Evolutionary conservation across 2,797 vertebrate species (phyloP), one percentile per base, ranked within the genome.

Genomic region (Argyrosomus regius): DNA sequence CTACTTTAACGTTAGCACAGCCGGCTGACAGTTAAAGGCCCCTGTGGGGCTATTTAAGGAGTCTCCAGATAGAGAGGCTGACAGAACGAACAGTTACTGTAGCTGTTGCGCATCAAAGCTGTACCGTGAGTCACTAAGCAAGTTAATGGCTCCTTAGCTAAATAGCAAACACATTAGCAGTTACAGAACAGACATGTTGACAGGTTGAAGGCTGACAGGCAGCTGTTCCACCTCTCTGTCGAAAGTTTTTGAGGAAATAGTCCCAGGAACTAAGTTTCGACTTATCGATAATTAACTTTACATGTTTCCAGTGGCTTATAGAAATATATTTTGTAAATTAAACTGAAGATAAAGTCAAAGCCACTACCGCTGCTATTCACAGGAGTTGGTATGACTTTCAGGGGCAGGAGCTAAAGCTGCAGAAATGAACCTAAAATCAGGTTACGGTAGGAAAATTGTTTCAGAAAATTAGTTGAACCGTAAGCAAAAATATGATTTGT

Each of bases 91-190:
- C 72, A 70, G 85, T 80, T 74, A 82, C 78, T 79, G 75, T 22
- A 81, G 81, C 89, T 77, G 86, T 81, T 82, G 83, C 65, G 76
- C 83, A 83, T 84, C 86, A 84, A 83, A 75, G 81, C 87, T 78
- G 53, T 74, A 78, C 3, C 46, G 79, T 82, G 81, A 92, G 79
- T 90, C 88, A 85, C 87, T 77, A 81, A 80, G 88, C 83, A 81
- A 91, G 73, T 82, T 89, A 92, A 91, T 88, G 82, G 87, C 73
- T 86, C 75, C 73, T 85, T 82, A 86, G 81, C 83, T 88, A 89
- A 84, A 83, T 72, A 82, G 73, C 85, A 90, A 90, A 91, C 87
- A 90, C 83, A 88, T 92, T 88, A 88, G 81, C 72, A 72, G 50
- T 80, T 81, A 61, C 54, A 66, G 49, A 69, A 74, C 63, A 89